Evolutionary conservation across 1,140 invertebrate genomes (phyloP), one percentile per base, ranked within the genome.

Genomic region (Drosophila nigrodunni): DNA sequence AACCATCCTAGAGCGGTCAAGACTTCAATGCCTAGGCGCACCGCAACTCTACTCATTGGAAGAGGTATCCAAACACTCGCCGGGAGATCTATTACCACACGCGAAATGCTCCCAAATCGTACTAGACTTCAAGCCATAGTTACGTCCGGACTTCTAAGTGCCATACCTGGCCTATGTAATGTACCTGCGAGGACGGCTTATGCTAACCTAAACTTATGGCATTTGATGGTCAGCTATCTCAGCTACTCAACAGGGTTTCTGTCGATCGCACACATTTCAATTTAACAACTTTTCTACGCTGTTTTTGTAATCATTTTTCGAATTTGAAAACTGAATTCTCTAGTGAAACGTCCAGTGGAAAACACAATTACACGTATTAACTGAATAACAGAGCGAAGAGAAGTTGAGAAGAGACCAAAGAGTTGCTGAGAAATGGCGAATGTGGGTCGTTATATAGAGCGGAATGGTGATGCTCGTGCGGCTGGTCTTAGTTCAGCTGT

Each of bases 371-470:
- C 13, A 34, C 30, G 3, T 58, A 58, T 43, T 58, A 9, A 13
- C 34, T 7, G 15, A 52, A 15, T 18, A 15, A 65, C 10, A 21
- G 0, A 35, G 25, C 6, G n/a, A 11, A 43, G 10, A 43, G 41
- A 43, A 41, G 39, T 11, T 3, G 11, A 41, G 39, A 34, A 62
- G 21, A 25, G 10, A 30, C 6, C 25, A 30, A 6, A 64, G 4
- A 25, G 11, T 25, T 43, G 1, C 3, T 8, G 3, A 39, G 44
- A 39, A 2, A 88, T 89, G 78, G 49, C 50, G n/a, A 78, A 79
- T 25, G 44, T 61, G 7, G 78, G 72, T 35, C 74, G 55, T 2
- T 72, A 52, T 25, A 66, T 21, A 47, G 81, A 89, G 21, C 64
- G 72, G 30, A 89, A 69, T 62, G 52, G 50, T 15, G 60, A 72